Evolutionary conservation across 2,888 invertebrate species (phyloP), one percentile per base, ranked within the genome.

Genomic region (Candidula unifasciata): DNA sequence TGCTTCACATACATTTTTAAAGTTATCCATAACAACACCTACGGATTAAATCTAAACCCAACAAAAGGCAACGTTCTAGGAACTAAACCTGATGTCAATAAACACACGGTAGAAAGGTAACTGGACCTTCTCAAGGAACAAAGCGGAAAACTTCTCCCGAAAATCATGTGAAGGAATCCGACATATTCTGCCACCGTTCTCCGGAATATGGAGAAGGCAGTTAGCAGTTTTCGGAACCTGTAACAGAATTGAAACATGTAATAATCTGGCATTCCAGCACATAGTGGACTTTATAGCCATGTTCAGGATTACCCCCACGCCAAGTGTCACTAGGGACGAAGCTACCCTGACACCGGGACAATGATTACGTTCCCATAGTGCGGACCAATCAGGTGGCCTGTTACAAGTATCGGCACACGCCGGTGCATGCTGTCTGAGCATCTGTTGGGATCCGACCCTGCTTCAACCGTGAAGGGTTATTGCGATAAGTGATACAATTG

Each of bases 341-440:
- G 84, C 84, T 76, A 35, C 57, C 33, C 84, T 84, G 84, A 84
- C 84, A 84, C 84, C 84, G 84, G 84, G 81, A 84, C 84, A 84
- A 84, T 84, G 81, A 77, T 77, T 68, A 84, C 84, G 86, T 80
- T 73, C 84, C 82, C 68, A 27, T 33, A 74, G 78, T 78, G 27
- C 44, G 82, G 64, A 82, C 84, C 86, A 86, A 86, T 86, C 84
- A 83, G 68, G 35, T 66, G 54, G 54, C 82, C 69, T 35, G 60
- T 35, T 79, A 8, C 24, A 80, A 44, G 66, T 77, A 81, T 84
- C 80, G 84, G 84, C 84, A 84, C 84, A 81, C 84, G 84, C 80
- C 81, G 60, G 57, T 84, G 84, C 84, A 80, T 80, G 21, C 84
- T 77, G 76, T 66, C 77, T 30, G 68, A 81, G 84, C 84, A 84